Base-by-base conservation (phyloP, 1,140 invertebrate species). In the Pantala flavescens region DNA sequence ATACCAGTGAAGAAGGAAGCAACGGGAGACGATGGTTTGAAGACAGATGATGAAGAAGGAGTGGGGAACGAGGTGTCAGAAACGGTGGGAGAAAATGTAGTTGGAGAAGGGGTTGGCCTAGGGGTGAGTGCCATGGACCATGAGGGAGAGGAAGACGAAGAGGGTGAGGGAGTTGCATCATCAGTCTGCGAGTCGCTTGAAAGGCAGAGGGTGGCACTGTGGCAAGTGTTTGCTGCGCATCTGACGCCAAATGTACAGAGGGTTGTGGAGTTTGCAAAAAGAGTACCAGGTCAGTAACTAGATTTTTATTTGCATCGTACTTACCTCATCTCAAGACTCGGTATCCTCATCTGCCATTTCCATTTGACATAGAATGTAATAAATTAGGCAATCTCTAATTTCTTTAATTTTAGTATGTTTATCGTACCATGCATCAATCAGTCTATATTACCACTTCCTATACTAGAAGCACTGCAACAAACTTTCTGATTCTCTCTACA, bases 181-280 rank as follows among this genome's bases (percentile, higher is more conserved):
- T 90, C 90, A 42, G 89, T 89, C 28, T 86, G 88, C 12, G 88
- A 90, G 76, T 86, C 86, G 24, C 82, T 89, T 71, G 89, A 90
- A 80, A 85, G 86, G 77, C 88, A 91, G 78, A 86, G 89, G 76
- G 87, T 90, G 78, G 23, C 78, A 79, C 77, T 81, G 24, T 81
- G 80, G 80, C 90, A 91, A 81, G 90, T 92, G 77, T 88, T 93
- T 77, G 91, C 92, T 19, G 83, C 87, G 23, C 89, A 90, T 72
- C 88, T 94, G 75, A 93, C 93, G 5, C 93, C 94, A 0, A 90
- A 90, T 70, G 94, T 97, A 16, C 94, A 96, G 79, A 89, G 92
- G 81, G 91, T 97, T 77, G 95, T 98, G 9, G 95, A 97, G 81
- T 97, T 97, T 82, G 94, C 94, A 23, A 98, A 97, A 84, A 86